Conservation (phyloP, 1,140 invertebrate genomes). For the Chironomus tepperi region DNA sequence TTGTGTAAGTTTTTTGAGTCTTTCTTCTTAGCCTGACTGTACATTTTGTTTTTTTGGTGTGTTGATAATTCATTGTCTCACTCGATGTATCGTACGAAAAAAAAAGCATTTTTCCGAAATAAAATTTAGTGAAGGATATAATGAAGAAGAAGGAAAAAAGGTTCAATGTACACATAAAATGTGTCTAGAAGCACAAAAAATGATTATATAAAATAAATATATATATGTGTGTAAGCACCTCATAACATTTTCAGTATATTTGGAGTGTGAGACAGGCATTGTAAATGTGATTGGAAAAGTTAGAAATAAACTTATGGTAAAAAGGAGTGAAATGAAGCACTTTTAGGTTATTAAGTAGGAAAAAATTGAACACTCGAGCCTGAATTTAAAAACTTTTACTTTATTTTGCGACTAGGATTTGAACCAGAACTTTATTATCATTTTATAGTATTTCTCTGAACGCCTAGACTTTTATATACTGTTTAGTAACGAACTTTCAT, state of each 20-base stretch:
- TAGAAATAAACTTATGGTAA: no score
- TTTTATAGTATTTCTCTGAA: no score
- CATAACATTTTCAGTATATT: background rate
- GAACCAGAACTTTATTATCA: no score
- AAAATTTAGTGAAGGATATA: no score
- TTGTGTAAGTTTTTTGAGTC: background rate
- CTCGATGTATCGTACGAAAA: background rate
- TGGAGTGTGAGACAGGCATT: background rate
- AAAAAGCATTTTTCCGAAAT: background rate
- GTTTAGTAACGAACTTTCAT: no score
- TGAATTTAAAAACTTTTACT: no score
- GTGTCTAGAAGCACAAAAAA: constrained; percentile 11
- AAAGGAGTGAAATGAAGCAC: no score
- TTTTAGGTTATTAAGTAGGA: no score
- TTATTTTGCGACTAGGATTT: no score
- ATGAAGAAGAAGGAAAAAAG: no score
- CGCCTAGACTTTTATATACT: no score
- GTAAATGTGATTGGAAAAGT: background rate
- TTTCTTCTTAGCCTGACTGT: background rate
- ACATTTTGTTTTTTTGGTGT: background rate
- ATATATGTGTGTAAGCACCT: background rate
- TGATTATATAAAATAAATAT: background rate
- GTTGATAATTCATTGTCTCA: background rate
- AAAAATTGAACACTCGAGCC: no score
- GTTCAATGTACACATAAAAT: constrained; percentile 23